These are phyloP conservation scores for Andrena chrysosceles DNA, from an alignment of 2,888 invertebrate genomes.

Conservation along the genomic window DNA sequence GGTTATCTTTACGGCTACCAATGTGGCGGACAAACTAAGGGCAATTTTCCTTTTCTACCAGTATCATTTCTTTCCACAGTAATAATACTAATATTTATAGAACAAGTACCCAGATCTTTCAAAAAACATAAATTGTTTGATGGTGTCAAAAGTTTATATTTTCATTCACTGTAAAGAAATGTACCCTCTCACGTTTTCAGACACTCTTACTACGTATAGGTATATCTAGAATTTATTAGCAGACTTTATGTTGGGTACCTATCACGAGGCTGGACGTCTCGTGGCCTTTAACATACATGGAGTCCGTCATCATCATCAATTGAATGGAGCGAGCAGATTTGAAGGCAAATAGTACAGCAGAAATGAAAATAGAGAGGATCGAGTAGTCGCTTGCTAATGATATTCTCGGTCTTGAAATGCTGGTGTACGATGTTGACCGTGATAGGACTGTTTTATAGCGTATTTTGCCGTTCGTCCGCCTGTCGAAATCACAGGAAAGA, in stretches of 20 bases:
- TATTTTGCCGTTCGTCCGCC: conserved; percentile 29
- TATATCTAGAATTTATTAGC: conserved; percentile 31
- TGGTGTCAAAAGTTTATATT: too few relatives aligned
- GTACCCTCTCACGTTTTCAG: conserved; percentile 12
- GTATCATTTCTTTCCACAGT: too few relatives aligned
- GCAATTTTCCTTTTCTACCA: conserved; percentile 14
- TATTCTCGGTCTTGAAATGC: conserved; percentile 45
- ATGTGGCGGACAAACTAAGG: conserved; percentile 1
- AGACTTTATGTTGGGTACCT: conserved; percentile 9
- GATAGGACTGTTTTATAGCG: conserved; percentile 58
- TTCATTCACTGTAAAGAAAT: background rate
- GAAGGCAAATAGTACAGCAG: conserved; percentile 24
- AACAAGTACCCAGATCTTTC: too few relatives aligned
- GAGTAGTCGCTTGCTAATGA: conserved; percentile 54
- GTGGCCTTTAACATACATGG: conserved; percentile 38
- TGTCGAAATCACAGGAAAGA: conserved; percentile 41
- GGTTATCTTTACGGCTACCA: conserved; percentile 63
- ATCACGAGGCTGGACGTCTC: conserved; percentile 14
- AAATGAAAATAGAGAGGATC: conserved; percentile 33
- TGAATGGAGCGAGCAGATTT: conserved; percentile 22
- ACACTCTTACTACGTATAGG: conserved; percentile 1
- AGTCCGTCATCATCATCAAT: conserved; percentile 1
- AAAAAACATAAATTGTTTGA: too few relatives aligned
- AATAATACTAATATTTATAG: too few relatives aligned
- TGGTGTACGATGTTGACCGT: conserved; percentile 38